These are phyloP conservation scores for Megaceryle maxima DNA, from an alignment of 2,113 vertebrate genomes.

Conservation along the genomic window DNA sequence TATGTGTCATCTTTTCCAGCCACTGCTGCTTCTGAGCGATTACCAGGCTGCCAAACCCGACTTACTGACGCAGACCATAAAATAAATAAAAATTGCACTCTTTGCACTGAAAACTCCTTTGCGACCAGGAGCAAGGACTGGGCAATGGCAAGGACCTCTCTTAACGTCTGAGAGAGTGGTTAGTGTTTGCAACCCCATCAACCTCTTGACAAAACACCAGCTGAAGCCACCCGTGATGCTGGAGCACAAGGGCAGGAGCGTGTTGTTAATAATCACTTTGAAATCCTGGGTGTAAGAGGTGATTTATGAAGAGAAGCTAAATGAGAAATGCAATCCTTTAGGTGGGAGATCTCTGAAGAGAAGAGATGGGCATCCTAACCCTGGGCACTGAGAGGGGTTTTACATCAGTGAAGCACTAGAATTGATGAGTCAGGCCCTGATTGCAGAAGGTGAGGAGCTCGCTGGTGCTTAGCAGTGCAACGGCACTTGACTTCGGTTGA, in stretches of 20 bases:
- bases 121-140: not conserved
- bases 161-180: not conserved
- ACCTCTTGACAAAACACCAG: not conserved
- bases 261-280: not conserved
- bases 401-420: not conserved
- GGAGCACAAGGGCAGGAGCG: not conserved
- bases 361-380: not conserved
- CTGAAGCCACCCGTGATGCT: conserved; percentile 3
- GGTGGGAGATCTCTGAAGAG: not conserved
- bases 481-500: not conserved
- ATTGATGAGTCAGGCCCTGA: not conserved
- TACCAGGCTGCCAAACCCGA: not conserved
- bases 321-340: not conserved
- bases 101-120: not conserved
- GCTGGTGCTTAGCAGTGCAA: not conserved
- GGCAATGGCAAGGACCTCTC: not conserved
- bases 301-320: not conserved
- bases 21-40: not conserved
- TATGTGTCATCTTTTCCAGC: not conserved
- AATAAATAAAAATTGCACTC: not conserved
- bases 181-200: not conserved
- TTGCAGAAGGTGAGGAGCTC: not conserved
- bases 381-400: not conserved
- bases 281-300: not conserved
- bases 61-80: not conserved